A percentile compares a stretch with the other conserved stretches of the same genome.
Evolutionary conservation across 2,113 vertebrate genomes (phyloP).

Genomic region (Chrysemys picta): DNA sequence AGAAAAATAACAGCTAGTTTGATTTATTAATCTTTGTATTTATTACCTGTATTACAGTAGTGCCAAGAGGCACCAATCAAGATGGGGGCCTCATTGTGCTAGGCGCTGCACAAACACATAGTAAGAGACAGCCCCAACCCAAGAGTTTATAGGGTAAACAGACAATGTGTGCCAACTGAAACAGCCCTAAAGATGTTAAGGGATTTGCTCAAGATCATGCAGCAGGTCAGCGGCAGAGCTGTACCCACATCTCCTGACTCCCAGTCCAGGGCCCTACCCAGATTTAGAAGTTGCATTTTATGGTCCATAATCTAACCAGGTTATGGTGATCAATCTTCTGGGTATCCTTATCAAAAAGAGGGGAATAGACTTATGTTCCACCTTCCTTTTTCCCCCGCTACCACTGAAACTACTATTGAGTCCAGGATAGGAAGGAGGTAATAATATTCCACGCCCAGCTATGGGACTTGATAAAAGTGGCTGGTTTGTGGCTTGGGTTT

Average conservation of each 20-base stretch:
- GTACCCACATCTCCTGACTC: background rate
- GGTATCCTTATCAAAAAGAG: background rate
- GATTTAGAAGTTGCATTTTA: background rate
- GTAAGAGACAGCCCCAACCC: background rate
- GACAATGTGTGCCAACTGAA: background rate
- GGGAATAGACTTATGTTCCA: background rate
- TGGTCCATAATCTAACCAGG: background rate
- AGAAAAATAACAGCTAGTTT: background rate
- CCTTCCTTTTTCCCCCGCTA: accelerated
- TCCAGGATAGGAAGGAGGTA: background rate
- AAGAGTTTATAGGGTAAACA: background rate
- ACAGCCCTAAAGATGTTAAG: accelerated
- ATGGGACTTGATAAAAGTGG: background rate
- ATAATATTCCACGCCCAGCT: background rate
- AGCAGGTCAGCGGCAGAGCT: background rate
- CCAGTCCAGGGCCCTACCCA: background rate
- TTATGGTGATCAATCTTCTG: background rate
- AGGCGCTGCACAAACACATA: background rate
- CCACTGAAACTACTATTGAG: background rate
- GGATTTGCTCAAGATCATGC: background rate
- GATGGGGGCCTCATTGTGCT: accelerated
- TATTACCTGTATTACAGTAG: background rate
- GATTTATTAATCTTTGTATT: background rate
- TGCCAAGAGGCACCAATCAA: background rate
- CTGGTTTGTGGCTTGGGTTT: background rate